Evolutionary conservation across 1,140 invertebrate species (phyloP).

Genomic region (Ostrea edulis): DNA sequence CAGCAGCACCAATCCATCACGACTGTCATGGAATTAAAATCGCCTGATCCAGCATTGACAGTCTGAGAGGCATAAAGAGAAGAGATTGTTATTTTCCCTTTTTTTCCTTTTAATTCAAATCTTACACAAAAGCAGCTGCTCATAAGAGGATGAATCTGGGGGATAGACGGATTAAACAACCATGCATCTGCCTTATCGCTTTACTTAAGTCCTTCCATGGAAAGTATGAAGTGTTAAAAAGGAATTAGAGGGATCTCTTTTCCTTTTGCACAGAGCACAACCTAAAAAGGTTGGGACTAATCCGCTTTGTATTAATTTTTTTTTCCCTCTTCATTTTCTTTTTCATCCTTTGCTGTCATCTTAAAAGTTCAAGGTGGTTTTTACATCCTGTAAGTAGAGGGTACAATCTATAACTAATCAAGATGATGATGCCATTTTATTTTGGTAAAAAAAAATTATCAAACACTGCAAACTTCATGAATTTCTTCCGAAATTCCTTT

Average conservation of each 20-base stretch:
- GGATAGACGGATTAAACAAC: slow-evolving; percentile 31
- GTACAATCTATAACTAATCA: neutral
- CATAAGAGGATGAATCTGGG: slow-evolving; percentile 27
- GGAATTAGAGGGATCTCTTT: slow-evolving; percentile 29
- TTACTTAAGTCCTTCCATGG: slow-evolving; percentile 19
- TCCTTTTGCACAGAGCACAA: slow-evolving; percentile 23
- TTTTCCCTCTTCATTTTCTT: slow-evolving; percentile 14
- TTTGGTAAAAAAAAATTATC: too few species aligned
- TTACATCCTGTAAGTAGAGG: neutral
- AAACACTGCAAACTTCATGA: neutral
- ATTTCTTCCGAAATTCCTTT: neutral
- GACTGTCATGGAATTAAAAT: slow-evolving; percentile 25
- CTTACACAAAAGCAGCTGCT: slow-evolving; percentile 31
- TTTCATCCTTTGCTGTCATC: neutral
- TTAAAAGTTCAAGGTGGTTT: slow-evolving; percentile 15
- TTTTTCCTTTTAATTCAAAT: slow-evolving; percentile 38
- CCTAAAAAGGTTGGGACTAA: slow-evolving; percentile 25
- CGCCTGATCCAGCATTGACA: slow-evolving; percentile 20
- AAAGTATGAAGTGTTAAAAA: slow-evolving; percentile 33
- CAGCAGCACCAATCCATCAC: slow-evolving; percentile 26
- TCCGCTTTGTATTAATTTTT: slow-evolving; percentile 32
- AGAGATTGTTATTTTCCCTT: slow-evolving; percentile 29
- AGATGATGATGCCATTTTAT: neutral
- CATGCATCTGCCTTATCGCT: slow-evolving; percentile 35
- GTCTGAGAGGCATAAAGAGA: slow-evolving; percentile 19